Evolutionary conservation across 2,797 vertebrate species (phyloP).

Genomic region (Pitangus sulphuratus): DNA sequence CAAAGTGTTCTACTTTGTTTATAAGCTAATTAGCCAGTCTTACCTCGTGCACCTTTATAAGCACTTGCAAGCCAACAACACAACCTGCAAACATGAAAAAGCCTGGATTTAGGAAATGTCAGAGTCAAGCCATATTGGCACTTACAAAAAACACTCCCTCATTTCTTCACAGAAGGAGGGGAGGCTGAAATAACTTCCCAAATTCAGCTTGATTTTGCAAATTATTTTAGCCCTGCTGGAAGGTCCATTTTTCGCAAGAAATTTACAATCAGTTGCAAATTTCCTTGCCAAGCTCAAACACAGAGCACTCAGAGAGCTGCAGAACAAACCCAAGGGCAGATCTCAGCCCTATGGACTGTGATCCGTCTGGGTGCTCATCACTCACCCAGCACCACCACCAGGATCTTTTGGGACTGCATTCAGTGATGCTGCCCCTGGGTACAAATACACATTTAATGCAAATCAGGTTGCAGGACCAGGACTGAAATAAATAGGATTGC

Average conservation of each 20-base stretch:
- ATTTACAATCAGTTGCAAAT: conserved; percentile 41
- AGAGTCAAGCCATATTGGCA: background rate
- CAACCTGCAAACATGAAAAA: conserved; percentile 4
- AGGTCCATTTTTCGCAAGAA: conserved; percentile 19
- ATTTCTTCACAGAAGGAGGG: background rate
- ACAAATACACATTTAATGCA: background rate
- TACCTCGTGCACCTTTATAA: conserved; percentile 10
- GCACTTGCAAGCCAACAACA: background rate
- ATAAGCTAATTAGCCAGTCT: conserved; percentile 34
- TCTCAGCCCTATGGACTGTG: background rate
- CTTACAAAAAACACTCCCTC: background rate
- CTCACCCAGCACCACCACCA: background rate
- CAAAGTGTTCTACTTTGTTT: conserved; percentile 28
- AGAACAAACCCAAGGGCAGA: background rate
- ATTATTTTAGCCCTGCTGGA: background rate
- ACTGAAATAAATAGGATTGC: background rate
- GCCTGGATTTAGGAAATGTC: background rate
- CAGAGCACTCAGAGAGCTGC: background rate
- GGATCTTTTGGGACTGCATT: background rate
- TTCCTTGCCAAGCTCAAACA: background rate
- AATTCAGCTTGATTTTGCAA: conserved; percentile 38
- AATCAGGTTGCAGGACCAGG: background rate
- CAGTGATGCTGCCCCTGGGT: background rate
- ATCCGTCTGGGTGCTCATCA: background rate
- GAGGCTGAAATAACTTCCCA: background rate